phyloP scores from a whole-genome alignment of 2,888 invertebrate species.

The Hololepta plana region DNA sequence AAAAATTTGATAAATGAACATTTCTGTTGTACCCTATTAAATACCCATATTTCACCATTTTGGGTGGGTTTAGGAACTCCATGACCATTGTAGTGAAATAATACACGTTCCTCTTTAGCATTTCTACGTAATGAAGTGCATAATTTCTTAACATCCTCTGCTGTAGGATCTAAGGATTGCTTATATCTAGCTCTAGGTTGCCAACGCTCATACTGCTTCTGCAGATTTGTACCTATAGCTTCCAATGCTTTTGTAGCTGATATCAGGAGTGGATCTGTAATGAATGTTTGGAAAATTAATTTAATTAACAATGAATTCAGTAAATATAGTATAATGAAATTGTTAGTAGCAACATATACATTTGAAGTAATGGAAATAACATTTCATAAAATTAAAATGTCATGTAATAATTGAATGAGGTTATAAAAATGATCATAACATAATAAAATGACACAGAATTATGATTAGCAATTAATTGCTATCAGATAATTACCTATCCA shows the following conservation, averaged over 20 bases:
- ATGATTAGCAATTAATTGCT: constrained; percentile 4
- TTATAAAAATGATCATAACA: no score
- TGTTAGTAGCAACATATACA: no score
- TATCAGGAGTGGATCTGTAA: constrained; percentile 65
- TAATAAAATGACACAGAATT: no score
- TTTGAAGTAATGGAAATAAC: no score
- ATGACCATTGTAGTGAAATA: constrained; percentile 99
- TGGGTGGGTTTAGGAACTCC: constrained; percentile 95
- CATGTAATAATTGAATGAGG: constrained; percentile 1
- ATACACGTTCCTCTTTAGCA: constrained; percentile 94
- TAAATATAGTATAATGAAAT: no score
- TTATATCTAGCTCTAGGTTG: constrained; percentile 96
- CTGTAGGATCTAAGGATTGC: constrained; percentile 90
- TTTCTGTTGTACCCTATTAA: constrained; percentile 91
- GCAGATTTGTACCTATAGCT: constrained; percentile 75
- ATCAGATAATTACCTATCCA: constrained; percentile 80
- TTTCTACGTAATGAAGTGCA: constrained; percentile 87
- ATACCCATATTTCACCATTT: constrained; percentile 99
- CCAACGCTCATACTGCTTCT: constrained; percentile 96
- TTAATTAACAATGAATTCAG: no score
- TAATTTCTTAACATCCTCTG: constrained; percentile 94
- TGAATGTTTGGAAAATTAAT: no score
- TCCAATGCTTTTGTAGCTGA: constrained; percentile 86
- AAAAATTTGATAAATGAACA: no score
- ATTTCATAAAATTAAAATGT: background rate